Conservation (phyloP, 2,888 invertebrate genomes). For the Lumbricus terrestris region DNA sequence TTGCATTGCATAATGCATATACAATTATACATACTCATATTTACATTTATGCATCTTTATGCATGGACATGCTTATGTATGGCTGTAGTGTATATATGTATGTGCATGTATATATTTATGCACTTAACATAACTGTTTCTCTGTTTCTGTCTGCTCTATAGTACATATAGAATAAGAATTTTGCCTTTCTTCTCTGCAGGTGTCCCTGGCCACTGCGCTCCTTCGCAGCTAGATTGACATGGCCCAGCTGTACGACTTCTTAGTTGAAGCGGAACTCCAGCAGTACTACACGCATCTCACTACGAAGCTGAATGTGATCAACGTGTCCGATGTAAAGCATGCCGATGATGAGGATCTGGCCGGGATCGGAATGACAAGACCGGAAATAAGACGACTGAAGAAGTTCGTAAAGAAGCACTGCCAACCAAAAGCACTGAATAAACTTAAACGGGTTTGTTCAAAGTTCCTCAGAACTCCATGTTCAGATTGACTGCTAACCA, state of each 20-base stretch:
- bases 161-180: background rate
- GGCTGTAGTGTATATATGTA: background rate
- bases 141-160: background rate
- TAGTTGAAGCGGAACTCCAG: slow-evolving; percentile 88
- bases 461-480: background rate
- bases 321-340: slow-evolving; percentile 72
- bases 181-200: background rate
- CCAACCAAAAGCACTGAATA: slow-evolving; percentile 87
- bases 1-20: too few species aligned
- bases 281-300: slow-evolving; percentile 79
- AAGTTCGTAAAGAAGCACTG: slow-evolving; percentile 91
- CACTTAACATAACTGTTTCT: background rate
- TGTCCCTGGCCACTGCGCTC: background rate
- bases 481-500: background rate
- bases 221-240: background rate
- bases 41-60: background rate
- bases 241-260: slow-evolving; percentile 71
- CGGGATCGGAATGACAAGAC: slow-evolving; percentile 90
- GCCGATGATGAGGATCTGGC: slow-evolving; percentile 87
- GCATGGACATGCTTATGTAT: background rate
- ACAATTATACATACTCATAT: background rate
- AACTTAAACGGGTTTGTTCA: slow-evolving; percentile 74
- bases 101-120: background rate
- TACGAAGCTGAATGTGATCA: slow-evolving; percentile 75
- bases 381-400: slow-evolving; percentile 89